Base-by-base conservation (phyloP, 2,797 vertebrate genomes). In the Ctenosaura bakeri region DNA sequence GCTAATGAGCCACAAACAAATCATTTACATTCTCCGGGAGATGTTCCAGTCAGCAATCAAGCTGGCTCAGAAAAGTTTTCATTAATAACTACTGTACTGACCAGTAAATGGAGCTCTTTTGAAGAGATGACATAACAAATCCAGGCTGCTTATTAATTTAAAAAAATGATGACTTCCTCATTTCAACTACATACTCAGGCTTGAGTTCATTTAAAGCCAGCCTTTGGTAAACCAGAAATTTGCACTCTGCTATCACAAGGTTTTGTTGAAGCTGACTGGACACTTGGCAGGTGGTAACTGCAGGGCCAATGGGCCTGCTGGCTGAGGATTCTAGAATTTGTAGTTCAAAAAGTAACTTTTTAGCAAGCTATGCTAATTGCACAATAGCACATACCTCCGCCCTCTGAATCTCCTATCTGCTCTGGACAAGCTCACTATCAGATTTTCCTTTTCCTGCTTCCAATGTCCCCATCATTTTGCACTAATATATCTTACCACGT, bases 1-100 rank as follows among this genome's bases (percentile, higher is more conserved):
- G 2, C 86, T 93, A 94, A 92, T 90, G 89, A 94, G 62, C 18
- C 50, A 83, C 0, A 0, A 32, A 88, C 26, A 87, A 81, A 74
- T 85, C 22, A 54, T 85, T 92, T 86, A 83, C 77, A 80, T 83
- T 83, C 46, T 87, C 94, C 88, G 0, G 0, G 83, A 90, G 42
- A 35, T 83, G n/a, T 79, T 90, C 73, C 85, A 84, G 62, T 71
- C 84, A 89, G 79, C 35, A 38, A 42, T 76, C 29, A 0, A 56
- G 59, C 35, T 20, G 73, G 46, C 20, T 74, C 5, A 18, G 79
- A 83, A 8, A 62, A 46, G n/a, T 86, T 90, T 90, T 86, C 86
- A 90, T 90, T 90, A 71, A 92, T 32, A 90, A 78, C 52, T 38
- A 12, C 80, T 59, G 52, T 32, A 29, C 46, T 74, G 46, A 50